Evolutionary conservation across 2,113 vertebrate genomes (phyloP), one percentile per base, ranked within the genome.

Genomic region (Ophthalmolycus amberensis): DNA sequence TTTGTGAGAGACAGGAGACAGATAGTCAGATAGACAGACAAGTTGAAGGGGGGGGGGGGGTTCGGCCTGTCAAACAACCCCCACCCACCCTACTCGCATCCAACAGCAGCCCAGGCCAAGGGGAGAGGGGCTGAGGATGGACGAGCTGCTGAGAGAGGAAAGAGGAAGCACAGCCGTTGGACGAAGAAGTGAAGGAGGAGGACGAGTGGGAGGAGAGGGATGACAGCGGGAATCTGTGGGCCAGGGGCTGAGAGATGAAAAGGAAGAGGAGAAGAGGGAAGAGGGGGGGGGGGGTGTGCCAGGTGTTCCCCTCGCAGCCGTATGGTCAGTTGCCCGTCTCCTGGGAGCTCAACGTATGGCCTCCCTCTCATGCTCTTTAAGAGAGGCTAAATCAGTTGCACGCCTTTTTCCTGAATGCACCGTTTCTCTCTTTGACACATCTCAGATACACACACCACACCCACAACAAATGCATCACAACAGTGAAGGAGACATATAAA

Each of bases 81-180:
- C 62, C 71, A 68, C 65, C 75, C 40, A 59, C 46, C 37, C 50
- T 52, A 82, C 71, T 80, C 32, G 32, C 76, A 67, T 73, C 83
- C 83, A 52, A 70, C 63, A 70, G 46, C 59, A 29, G 76, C 20
- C 42, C 42, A 69, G 63, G 72, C 27, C 48, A 42, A 44, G 46
- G 12, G 38, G 60, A 77, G 85, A 72, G 48, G 54, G 73, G 46
- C 72, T 54, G 88, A 88, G 89, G 90, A 93, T 77, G 85, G 92
- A 94, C 65, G 56, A 92, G 91, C 80, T 79, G 93, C 79, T 93
- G 93, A 95, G 83, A 92, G 92, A 94, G 86, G 62, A 78, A 85
- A 80, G 62, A 60, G 86, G 85, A 88, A 82, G 88, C 78, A 72
- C 62, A 80, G 89, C 77, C 75, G 79, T 77, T 52, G 80, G 58